phyloP scores from a whole-genome alignment of 2,797 vertebrate species.

The Gambusia yucatana region DNA sequence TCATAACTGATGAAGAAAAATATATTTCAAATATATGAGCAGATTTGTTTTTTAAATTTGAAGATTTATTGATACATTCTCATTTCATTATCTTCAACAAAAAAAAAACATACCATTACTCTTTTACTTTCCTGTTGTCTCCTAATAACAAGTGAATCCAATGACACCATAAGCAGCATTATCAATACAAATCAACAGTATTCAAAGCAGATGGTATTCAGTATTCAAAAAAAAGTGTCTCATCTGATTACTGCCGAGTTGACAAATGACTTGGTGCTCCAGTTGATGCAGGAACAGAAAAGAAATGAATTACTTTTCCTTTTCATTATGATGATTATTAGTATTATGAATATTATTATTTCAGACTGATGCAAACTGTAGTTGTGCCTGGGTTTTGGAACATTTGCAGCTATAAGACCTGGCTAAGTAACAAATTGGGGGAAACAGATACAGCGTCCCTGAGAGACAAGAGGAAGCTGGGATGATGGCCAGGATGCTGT shows the following conservation, averaged over 20 bases:
- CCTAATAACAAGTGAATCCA: neutral
- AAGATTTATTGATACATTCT: neutral
- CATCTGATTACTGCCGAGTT: neutral
- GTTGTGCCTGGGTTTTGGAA: conserved; percentile 19
- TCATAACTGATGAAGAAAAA: neutral
- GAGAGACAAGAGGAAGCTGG: conserved; percentile 40
- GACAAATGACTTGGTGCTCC: neutral
- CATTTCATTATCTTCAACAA: neutral
- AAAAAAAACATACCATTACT: neutral
- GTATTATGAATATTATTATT: neutral
- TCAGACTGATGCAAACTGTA: conserved; percentile 30
- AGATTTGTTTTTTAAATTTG: neutral
- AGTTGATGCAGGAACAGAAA: neutral
- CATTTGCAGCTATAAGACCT: conserved; percentile 26
- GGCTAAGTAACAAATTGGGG: conserved; percentile 39
- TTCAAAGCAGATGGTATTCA: neutral
- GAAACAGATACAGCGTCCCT: conserved; percentile 31
- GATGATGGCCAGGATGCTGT: conserved; percentile 48
- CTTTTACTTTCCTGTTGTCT: neutral
- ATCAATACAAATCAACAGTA: neutral
- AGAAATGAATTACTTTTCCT: neutral
- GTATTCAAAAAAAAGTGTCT: neutral
- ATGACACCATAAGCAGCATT: neutral
- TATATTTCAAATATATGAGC: neutral
- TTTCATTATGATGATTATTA: neutral